Percentiles rank a stretch among this genome's conserved stretches.
These are phyloP conservation scores for Choristoneura rosaceana DNA, from an alignment of 2,888 invertebrate genomes.

Conservation along the genomic window DNA sequence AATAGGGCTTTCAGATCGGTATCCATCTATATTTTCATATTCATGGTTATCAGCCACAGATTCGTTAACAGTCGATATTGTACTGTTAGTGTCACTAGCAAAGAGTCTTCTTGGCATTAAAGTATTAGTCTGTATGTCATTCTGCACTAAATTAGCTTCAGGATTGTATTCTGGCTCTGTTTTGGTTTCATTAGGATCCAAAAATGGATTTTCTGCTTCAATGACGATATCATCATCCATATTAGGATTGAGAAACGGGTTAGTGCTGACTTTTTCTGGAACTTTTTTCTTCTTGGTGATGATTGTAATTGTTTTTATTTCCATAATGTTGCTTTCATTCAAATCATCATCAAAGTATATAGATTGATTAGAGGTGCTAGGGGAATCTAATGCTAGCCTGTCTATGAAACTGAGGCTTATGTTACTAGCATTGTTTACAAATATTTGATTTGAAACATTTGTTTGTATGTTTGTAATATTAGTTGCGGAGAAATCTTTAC, in stretches of 20 bases:
- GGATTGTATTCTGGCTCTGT: conserved; percentile 68
- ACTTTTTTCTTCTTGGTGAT: conserved; percentile 75
- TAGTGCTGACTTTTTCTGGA: conserved; percentile 67
- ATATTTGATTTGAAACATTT: conserved; percentile 70
- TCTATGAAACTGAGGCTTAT: conserved; percentile 80
- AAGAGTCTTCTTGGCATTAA: conserved; percentile 74
- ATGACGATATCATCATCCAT: conserved; percentile 52
- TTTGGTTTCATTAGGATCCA: conserved; percentile 53
- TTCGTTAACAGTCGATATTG: conserved; percentile 77
- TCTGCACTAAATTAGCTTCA: conserved; percentile 48
- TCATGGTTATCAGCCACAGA: conserved; percentile 64
- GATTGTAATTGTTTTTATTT: conserved; percentile 82
- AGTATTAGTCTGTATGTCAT: conserved; percentile 48
- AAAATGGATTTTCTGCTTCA: conserved; percentile 67
- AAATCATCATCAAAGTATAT: conserved; percentile 79
- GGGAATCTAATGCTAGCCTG: conserved; percentile 74
- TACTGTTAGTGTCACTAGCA: conserved; percentile 71
- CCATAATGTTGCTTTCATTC: conserved; percentile 84
- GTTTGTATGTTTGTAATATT: conserved; percentile 67
- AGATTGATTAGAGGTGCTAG: conserved; percentile 71
- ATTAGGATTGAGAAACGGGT: conserved; percentile 77
- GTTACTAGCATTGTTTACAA: conserved; percentile 70
- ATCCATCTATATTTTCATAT: conserved; percentile 73
- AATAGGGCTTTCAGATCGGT: conserved; percentile 37
- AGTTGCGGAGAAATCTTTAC: conserved; percentile 51